Percentiles rank a stretch among this genome's conserved stretches.
phyloP scores from a whole-genome alignment of 2,113 vertebrate genomes.

The Clarias magur region DNA sequence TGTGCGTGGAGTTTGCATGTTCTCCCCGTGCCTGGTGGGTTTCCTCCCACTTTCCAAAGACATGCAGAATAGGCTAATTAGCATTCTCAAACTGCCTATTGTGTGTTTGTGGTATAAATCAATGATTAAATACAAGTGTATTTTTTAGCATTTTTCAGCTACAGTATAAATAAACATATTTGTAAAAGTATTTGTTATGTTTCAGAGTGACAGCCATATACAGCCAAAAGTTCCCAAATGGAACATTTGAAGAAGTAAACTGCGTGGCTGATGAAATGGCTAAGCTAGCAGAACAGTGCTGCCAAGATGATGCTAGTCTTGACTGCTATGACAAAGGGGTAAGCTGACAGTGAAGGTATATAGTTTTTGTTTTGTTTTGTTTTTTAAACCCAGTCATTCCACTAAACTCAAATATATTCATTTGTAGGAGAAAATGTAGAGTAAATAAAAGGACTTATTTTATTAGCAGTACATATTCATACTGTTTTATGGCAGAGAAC shows the following conservation, averaged over 20 bases:
- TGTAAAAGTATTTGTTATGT: background rate
- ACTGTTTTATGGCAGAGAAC: background rate
- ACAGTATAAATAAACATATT: background rate
- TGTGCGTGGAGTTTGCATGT: no score
- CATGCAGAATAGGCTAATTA: no score
- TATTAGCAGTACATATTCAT: background rate
- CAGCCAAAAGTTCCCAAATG: slow-evolving; percentile 53
- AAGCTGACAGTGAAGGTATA: background rate
- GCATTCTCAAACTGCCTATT: no score
- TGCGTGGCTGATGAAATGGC: slow-evolving; percentile 48
- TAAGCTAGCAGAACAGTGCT: slow-evolving; percentile 46
- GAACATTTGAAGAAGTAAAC: slow-evolving; percentile 47
- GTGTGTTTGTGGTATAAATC: background rate
- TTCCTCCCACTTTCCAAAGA: no score
- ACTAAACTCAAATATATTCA: background rate
- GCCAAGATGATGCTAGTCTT: slow-evolving; percentile 37
- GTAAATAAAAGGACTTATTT: background rate
- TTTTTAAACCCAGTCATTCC: background rate
- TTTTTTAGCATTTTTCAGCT: background rate
- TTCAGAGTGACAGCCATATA: slow-evolving; percentile 44
- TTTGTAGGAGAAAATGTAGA: background rate
- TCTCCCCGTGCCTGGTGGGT: no score
- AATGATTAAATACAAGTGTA: background rate
- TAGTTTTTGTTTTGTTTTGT: background rate
- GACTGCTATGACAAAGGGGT: slow-evolving; percentile 50